Conservation (phyloP, 2,797 vertebrate genomes). For the Hypotaenidia okinawae region DNA sequence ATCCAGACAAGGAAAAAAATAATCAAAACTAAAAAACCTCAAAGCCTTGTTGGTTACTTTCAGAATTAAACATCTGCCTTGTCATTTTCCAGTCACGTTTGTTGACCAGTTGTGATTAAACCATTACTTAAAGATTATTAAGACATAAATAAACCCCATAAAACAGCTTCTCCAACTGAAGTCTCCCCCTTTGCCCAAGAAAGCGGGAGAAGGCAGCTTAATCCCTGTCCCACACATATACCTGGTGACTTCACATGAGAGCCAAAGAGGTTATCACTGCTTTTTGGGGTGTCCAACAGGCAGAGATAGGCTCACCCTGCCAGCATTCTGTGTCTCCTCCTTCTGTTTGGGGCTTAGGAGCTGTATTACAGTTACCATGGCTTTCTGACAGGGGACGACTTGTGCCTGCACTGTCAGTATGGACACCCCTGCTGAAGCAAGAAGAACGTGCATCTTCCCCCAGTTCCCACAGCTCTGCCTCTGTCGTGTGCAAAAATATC, state of each 20-base stretch:
- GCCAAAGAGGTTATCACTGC: not conserved
- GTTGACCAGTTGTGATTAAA: constrained; percentile 19
- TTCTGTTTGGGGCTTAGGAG: rapidly evolving
- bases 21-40: not conserved
- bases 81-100: not conserved
- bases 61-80: constrained; percentile 6
- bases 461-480: constrained; percentile 20
- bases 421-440: not conserved
- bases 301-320: not conserved
- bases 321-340: not conserved
- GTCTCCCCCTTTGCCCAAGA: not conserved
- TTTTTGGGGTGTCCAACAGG: not conserved
- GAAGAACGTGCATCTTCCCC: not conserved
- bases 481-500: constrained; percentile 7
- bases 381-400: rapidly evolving
- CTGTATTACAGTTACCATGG: not conserved
- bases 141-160: not conserved
- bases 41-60: not conserved
- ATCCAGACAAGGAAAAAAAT: not conserved
- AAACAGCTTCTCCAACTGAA: not conserved
- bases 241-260: not conserved
- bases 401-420: rapidly evolving
- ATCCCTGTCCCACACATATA: not conserved
- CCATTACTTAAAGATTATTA: constrained; percentile 6
- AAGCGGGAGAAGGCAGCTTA: not conserved